Percentiles rank a stretch among this genome's conserved stretches.
Evolutionary conservation across 2,797 vertebrate species (phyloP).

Genomic region (Etheostoma nigrum): DNA sequence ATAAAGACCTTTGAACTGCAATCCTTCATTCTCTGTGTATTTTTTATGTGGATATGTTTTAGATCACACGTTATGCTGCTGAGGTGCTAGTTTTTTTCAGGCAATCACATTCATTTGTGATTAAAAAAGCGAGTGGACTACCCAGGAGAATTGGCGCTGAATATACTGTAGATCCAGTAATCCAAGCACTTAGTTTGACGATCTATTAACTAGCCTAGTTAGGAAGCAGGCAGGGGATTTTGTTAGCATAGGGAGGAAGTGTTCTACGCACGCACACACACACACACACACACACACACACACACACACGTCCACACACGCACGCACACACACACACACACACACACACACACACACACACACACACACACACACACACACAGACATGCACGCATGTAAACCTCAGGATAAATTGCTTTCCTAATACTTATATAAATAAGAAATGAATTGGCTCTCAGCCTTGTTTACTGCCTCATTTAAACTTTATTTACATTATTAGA

Average conservation of each 20-base stretch:
- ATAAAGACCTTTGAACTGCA: constrained; percentile 10
- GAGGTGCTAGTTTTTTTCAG: constrained; percentile 39
- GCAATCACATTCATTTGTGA: constrained; percentile 51
- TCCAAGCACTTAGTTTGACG: constrained; percentile 61
- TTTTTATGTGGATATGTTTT: constrained; percentile 18
- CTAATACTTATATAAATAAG: constrained; percentile 47
- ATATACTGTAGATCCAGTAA: constrained; percentile 59
- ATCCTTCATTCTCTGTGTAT: constrained; percentile 9
- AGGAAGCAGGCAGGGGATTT: constrained; percentile 47
- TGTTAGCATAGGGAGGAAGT: constrained; percentile 8
- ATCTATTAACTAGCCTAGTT: constrained; percentile 67
- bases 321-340: constrained; percentile 15
- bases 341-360: not conserved
- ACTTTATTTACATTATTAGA: constrained; percentile 36
- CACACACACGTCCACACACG: not conserved
- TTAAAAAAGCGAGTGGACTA: constrained; percentile 57
- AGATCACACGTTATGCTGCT: constrained; percentile 19
- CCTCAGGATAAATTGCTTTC: constrained; percentile 34
- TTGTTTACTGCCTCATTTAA: constrained; percentile 54
- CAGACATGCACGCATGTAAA: constrained; percentile 14
- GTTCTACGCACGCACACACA: not conserved
- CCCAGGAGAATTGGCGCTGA: constrained; percentile 37
- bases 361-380: not conserved
- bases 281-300: not conserved
- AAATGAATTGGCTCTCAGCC: constrained; percentile 51